Base-by-base conservation (phyloP, 2,888 invertebrate genomes). In the Microctonus hyperodae region DNA sequence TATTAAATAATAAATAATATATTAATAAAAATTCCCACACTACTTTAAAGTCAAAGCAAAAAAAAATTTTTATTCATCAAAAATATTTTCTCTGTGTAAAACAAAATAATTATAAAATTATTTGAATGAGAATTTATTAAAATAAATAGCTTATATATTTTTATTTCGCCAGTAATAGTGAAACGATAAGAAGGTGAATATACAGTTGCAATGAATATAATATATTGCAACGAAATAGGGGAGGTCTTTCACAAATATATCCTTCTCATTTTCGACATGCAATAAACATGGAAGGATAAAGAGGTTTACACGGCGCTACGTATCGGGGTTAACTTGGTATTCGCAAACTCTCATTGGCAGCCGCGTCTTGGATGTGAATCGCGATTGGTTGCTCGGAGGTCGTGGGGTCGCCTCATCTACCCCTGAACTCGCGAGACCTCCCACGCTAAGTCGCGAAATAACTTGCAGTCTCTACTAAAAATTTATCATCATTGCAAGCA, bases 381-480 rank as follows among this genome's bases (percentile, higher is more conserved):
- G 76, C 71, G 79, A 82, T 82, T 82, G 80, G 81, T 78, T 55
- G 56, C 28, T 22, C 74, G 78, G 74, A 77, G 81, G 81, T 81
- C 79, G 81, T 75, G 78, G 72, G 81, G 79, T 81, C 79, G 80
- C 72, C 28, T 64, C 63, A 64, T 64, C 44, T 50, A 66, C 66
- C 66, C 65, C 65, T 62, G 53, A 56, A 44, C 58, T 57, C 40
- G 37, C 64, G 59, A 67, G 65, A 69, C 66, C 69, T 65, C 68
- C 69, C 67, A 66, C 57, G 62, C 64, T 51, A 64, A 48, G 22
- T 56, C 48, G 56, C 40, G 22, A 44, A 11, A 44, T 55, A 31
- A 28, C 53, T 51, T 53, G 62, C 62, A 28, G 23, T 56, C 33
- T 48, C 28, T 44, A n/a, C 13, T 25, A 23, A 13, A 23, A 44